phyloP scores from a whole-genome alignment of 2,113 vertebrate genomes.

The Irena cyanogastra region DNA sequence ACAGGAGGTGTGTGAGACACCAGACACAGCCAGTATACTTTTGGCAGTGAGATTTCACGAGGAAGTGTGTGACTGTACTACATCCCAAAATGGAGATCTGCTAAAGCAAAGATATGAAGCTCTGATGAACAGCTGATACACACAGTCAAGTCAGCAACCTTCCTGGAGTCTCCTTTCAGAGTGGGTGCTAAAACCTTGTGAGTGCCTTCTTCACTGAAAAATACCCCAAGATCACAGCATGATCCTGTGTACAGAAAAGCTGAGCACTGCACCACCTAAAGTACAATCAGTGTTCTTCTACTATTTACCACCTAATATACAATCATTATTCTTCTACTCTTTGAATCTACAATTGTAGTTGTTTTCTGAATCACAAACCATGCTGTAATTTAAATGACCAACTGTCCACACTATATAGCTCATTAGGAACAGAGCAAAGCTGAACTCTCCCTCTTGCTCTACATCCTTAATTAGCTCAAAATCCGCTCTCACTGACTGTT shows the following conservation, averaged over 20 bases:
- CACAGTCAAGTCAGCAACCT: neutral
- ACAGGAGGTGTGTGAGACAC: neutral
- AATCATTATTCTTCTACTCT: neutral
- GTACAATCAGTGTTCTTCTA: neutral
- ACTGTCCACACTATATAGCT: neutral
- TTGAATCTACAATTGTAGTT: neutral
- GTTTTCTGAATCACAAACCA: neutral
- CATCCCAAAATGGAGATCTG: neutral
- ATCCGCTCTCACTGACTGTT: neutral
- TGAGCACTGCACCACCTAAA: neutral
- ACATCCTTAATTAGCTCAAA: slow-evolving; percentile 33
- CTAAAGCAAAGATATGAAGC: neutral
- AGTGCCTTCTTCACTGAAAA: neutral
- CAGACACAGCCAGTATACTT: neutral
- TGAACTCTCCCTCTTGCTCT: neutral
- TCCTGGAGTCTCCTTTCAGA: neutral
- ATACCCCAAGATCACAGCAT: accelerated
- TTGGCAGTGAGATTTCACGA: neutral
- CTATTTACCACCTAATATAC: neutral
- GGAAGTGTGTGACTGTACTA: neutral
- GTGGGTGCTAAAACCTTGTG: neutral
- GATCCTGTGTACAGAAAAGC: neutral
- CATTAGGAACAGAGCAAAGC: slow-evolving; percentile 25
- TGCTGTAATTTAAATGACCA: neutral
- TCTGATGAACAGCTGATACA: accelerated